These are phyloP conservation scores for Syngnathus typhle DNA, from an alignment of 2,113 vertebrate genomes.

Conservation along the genomic window DNA sequence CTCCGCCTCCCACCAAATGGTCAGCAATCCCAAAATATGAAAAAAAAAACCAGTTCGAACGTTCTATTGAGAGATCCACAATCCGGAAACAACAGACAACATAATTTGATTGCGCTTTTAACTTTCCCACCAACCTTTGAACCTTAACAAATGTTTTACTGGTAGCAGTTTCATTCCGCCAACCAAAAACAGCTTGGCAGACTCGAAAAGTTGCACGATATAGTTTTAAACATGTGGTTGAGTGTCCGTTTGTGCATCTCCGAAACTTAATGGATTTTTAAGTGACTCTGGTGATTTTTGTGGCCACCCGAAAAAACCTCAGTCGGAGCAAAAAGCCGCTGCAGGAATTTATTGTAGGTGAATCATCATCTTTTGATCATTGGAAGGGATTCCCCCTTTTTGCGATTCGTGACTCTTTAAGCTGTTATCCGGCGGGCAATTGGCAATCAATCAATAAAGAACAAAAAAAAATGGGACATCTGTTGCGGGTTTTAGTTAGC, in stretches of 20 bases:
- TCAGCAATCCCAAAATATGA: constrained; percentile 39
- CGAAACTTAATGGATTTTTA: constrained; percentile 42
- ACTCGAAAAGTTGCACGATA: constrained; percentile 27
- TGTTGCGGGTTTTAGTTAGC: constrained; percentile 83
- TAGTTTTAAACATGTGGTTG: constrained; percentile 33
- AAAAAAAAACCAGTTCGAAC: not conserved
- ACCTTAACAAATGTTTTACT: constrained; percentile 9
- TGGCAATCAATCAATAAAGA: constrained; percentile 82
- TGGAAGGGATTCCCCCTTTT: constrained; percentile 52
- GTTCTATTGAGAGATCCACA: not conserved
- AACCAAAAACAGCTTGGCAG: constrained; percentile 5
- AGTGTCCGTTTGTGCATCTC: constrained; percentile 32
- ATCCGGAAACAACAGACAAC: not conserved
- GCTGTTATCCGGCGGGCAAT: constrained; percentile 41
- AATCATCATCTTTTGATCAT: constrained; percentile 28
- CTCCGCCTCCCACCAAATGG: not conserved
- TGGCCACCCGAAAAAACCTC: constrained; percentile 32
- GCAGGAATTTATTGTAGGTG: constrained; percentile 17
- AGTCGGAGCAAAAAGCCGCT: constrained; percentile 26
- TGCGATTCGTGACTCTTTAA: constrained; percentile 72
- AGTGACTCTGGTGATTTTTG: constrained; percentile 40
- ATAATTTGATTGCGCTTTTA: not conserved
- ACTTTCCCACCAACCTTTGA: not conserved
- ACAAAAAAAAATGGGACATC: constrained; percentile 83
- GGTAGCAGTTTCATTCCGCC: not conserved